Percentiles rank a stretch among this genome's conserved stretches.
Conservation (phyloP, 2,888 invertebrate species). For the Saturnia pavonia region DNA sequence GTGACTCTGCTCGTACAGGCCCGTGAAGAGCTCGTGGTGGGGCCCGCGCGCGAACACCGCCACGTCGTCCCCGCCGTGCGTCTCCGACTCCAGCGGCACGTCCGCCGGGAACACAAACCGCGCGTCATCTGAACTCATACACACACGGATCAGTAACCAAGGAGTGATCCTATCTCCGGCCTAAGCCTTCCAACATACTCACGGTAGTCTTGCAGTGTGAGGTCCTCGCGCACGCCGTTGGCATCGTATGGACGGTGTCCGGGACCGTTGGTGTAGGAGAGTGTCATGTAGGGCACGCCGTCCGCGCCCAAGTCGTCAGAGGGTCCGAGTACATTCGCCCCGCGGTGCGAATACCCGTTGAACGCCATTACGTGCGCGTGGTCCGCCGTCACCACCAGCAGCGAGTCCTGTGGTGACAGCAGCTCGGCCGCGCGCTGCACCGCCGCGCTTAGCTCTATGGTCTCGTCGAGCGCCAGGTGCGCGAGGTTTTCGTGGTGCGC, state of each 20-base stretch:
- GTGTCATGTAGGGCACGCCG: conserved; percentile 80
- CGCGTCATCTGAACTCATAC: conserved; percentile 35
- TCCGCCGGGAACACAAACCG: conserved; percentile 60
- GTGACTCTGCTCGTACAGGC: conserved; percentile 88
- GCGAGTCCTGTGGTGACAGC: conserved; percentile 83
- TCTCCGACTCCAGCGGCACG: conserved; percentile 82
- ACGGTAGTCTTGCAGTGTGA: conserved; percentile 57
- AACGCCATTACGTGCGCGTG: conserved; percentile 88
- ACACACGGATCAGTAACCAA: not conserved
- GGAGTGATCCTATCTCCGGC: not conserved
- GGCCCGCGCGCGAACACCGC: conserved; percentile 87
- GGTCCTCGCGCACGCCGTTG: conserved; percentile 68
- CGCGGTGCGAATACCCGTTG: conserved; percentile 85
- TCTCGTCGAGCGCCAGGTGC: conserved; percentile 85
- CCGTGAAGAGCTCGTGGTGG: conserved; percentile 87
- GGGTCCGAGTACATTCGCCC: conserved; percentile 62
- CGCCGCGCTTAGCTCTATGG: conserved; percentile 84
- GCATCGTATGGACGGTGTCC: conserved; percentile 65
- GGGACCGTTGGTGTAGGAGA: conserved; percentile 85
- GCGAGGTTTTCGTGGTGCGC: conserved; percentile 84
- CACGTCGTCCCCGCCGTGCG: conserved; percentile 91
- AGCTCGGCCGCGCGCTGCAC: conserved; percentile 70
- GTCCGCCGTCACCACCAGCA: conserved; percentile 89
- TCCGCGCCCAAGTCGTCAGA: conserved; percentile 69
- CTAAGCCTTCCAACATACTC: conserved; percentile 27